Evolutionary conservation across 2,888 invertebrate species (phyloP), one percentile per base, ranked within the genome.

Genomic region (Asteroscopus sphinx): DNA sequence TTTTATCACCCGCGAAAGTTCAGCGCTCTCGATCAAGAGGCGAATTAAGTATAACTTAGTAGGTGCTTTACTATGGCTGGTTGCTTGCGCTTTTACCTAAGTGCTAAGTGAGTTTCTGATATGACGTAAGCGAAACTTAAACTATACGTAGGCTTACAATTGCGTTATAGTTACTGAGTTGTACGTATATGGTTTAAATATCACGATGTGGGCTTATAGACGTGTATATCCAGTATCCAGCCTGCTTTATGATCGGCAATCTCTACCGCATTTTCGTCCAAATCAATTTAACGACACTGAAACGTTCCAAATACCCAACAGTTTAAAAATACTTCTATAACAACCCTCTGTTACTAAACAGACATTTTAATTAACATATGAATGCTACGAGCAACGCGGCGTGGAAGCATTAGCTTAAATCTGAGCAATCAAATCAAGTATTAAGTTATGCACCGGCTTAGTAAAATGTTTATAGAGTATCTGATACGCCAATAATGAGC

Each of bases 1-100:
- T 89, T 89, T 90, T 90, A 87, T 82, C 67, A 73, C 51, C 75
- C 82, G 87, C 87, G 81, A 87, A 89, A 91, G 91, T 92, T 91
- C 91, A 93, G 81, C 89, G 92, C 80, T 87, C 91, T 83, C 83
- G 73, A 76, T 69, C 53, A 51, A 73, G 68, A 67, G 52, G 68
- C 60, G 73, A 73, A 69, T 73, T 65, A 61, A 64, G 72, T 70
- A 62, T 67, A 41, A 56, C 56, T 49, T 49, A 51, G 37, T 67
- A 25, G 61, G 64, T 70, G 71, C 61, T 53, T 76, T 66, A 76
- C 71, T 63, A 53, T 11, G 41, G 17, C 35, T 47, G 30, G 25
- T 5, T 44, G 53, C 51, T 55, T 53, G 44, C 52, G 49, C 47
- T 39, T 66, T 45, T 21, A 5, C 11, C 26, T 8, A 7, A 1